Evolutionary conservation across 2,888 invertebrate genomes (phyloP).

Genomic region (Reticulitermes lucifugus): DNA sequence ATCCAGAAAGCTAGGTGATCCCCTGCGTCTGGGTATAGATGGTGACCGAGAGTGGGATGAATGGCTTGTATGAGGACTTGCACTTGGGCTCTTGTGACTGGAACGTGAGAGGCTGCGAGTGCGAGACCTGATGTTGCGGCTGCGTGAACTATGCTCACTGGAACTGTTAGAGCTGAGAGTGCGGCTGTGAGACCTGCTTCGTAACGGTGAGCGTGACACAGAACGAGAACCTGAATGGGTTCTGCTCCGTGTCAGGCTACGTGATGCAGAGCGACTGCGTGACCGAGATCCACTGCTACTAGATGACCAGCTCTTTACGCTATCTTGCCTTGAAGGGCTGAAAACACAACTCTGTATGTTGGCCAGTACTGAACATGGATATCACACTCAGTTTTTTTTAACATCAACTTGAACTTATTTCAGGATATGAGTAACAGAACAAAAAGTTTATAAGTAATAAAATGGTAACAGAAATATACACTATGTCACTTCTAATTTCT

Average conservation of each 20-base stretch:
- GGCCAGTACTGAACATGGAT: too few species aligned
- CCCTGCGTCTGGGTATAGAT: conserved; percentile 92
- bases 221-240: conserved; percentile 61
- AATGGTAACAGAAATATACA: too few species aligned
- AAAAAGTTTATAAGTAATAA: too few species aligned
- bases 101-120: conserved; percentile 58
- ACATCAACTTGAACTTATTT: too few species aligned
- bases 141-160: conserved; percentile 61
- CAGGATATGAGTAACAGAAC: too few species aligned
- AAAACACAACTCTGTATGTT: conserved; percentile 5
- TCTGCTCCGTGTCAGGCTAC: conserved; percentile 57
- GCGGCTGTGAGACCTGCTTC: conserved; percentile 59
- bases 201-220: conserved; percentile 46
- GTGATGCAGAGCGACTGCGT: conserved; percentile 56
- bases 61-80: conserved; percentile 55
- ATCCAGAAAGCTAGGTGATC: conserved; percentile 95
- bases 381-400: too few species aligned
- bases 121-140: conserved; percentile 58
- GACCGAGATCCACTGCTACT: conserved; percentile 54
- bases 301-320: conserved; percentile 50
- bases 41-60: conserved; percentile 75
- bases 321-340: conserved; percentile 49
- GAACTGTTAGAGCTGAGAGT: conserved; percentile 58
- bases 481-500: too few species aligned
- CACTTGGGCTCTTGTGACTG: conserved; percentile 67